phyloP scores from a whole-genome alignment of 2,113 vertebrate species.

The Seriola quinqueradiata region DNA sequence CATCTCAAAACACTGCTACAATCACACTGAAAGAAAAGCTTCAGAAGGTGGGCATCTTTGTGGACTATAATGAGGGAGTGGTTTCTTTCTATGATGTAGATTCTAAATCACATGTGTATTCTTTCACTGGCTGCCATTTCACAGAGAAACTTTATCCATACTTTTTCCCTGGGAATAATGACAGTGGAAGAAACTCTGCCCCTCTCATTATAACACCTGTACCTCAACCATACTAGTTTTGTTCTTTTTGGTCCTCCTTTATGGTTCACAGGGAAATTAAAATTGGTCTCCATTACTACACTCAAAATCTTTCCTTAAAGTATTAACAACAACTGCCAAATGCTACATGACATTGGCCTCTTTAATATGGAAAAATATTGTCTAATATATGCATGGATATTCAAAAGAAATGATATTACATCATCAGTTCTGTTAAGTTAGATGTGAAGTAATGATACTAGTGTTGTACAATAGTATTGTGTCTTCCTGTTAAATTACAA shows the following conservation, averaged over 20 bases:
- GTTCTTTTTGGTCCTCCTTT: neutral
- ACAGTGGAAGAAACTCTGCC: neutral
- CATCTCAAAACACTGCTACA: neutral
- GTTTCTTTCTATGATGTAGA: slow-evolving; percentile 85
- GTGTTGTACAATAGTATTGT: neutral
- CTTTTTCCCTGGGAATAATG: slow-evolving; percentile 49
- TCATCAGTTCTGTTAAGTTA: too few relatives aligned
- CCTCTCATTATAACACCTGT: slow-evolving; percentile 41
- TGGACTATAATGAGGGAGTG: slow-evolving; percentile 80
- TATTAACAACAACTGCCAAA: too few relatives aligned
- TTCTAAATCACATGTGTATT: slow-evolving; percentile 72
- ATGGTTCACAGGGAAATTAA: neutral
- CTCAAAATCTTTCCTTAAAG: too few relatives aligned
- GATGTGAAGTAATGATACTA: neutral
- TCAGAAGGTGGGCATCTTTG: slow-evolving; percentile 82
- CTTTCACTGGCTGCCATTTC: slow-evolving; percentile 78
- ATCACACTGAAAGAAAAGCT: slow-evolving; percentile 71
- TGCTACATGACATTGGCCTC: too few relatives aligned
- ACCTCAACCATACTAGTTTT: slow-evolving; percentile 13
- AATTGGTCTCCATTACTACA: neutral
- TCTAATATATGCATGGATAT: neutral
- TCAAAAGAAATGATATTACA: neutral
- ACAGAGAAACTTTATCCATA: slow-evolving; percentile 83
- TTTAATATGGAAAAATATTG: too few relatives aligned
- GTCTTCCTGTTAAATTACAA: neutral